Base-by-base conservation (phyloP, 2,797 vertebrate species). In the Cirrhinus mrigala region DNA sequence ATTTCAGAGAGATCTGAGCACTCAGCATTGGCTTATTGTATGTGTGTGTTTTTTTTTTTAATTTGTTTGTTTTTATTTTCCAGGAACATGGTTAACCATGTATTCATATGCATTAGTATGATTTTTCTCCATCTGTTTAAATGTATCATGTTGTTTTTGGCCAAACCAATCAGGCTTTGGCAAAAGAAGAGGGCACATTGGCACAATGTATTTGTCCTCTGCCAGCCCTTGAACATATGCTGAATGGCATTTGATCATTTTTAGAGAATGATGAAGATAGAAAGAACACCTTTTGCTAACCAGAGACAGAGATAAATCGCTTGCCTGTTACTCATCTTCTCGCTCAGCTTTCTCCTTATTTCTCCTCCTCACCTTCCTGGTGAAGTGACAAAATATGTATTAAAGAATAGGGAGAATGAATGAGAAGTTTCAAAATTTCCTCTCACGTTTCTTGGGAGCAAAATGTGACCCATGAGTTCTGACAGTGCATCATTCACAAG, bases 81-180 rank as follows among this genome's bases (percentile, higher is more conserved):
- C 22, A 12, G 29, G 3, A 66, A 22, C 64, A 79, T 78, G 1
- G 44, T 79, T 48, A 69, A 68, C 14, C n/a, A 52, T 22, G 5
- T 4, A 50, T 73, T 9, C 74, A 76, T 37, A 68, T 81, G 74
- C 29, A 37, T 56, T 56, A 69, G 58, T 74, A 60, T 82, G 7
- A 27, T 33, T n/a, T 29, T 29, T 16, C 62, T 29, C 62, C 27
- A 86, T 81, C 85, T 77, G 73, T 60, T 82, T 58, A 12, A 70
- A 7, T 60, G 73, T 20, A 9, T 60, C 16, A 9, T 77, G 79
- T 75, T 75, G 70, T 74, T 58, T 40, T 81, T 24, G 62, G 71
- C 71, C 69, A 46, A 82, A 82, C 52, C 68, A n/a, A 82, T 11
- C 80, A 71, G 37, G 84, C 60, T 56, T 50, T 62, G 64, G 85